These are phyloP conservation scores for Caiman crocodilus DNA, from an alignment of 2,797 vertebrate species.

Conservation along the genomic window DNA sequence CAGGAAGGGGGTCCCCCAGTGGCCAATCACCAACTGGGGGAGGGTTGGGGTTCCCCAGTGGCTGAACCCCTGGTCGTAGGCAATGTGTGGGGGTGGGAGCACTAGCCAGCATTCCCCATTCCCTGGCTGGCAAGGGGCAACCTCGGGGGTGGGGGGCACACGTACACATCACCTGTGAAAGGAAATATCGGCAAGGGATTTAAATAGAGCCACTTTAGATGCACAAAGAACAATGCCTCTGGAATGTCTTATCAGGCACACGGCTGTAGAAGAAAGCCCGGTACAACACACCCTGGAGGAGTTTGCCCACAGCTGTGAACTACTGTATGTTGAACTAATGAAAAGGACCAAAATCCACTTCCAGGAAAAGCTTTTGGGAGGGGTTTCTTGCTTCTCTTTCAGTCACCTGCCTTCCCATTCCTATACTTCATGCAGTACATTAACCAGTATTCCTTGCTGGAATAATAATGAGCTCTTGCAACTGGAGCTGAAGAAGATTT, in stretches of 20 bases:
- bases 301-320: background rate
- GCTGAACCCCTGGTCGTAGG: too few relatives aligned
- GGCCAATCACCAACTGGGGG: too few relatives aligned
- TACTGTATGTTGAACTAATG: background rate
- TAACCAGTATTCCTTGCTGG: constrained; percentile 11
- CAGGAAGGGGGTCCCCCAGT: too few relatives aligned
- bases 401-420: constrained; percentile 61
- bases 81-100: too few relatives aligned
- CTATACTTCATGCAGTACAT: background rate
- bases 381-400: constrained; percentile 8
- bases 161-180: too few relatives aligned
- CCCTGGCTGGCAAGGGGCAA: too few relatives aligned
- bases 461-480: constrained; percentile 32
- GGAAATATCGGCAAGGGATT: background rate
- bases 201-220: background rate
- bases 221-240: background rate
- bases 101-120: too few relatives aligned
- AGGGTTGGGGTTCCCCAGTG: too few relatives aligned
- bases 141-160: too few relatives aligned
- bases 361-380: constrained; percentile 11
- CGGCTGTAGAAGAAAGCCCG: background rate
- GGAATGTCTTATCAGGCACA: background rate
- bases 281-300: background rate
- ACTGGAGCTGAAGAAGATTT: background rate
- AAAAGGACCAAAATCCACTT: background rate